Conservation (phyloP, 2,797 vertebrate genomes). For the Syndactyla subalaris region DNA sequence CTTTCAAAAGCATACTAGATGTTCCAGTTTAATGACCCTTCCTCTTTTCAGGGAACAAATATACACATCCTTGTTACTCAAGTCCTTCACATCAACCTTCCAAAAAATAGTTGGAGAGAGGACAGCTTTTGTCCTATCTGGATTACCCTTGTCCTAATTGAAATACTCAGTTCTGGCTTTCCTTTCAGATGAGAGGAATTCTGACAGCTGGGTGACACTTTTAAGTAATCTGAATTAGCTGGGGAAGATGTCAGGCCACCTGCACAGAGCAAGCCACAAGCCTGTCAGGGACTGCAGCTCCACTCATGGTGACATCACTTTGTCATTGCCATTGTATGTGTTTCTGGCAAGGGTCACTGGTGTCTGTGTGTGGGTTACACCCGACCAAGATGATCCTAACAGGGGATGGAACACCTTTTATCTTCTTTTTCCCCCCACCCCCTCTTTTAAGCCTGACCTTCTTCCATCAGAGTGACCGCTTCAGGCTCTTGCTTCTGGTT, state of each 20-base stretch:
- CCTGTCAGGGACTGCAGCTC: neutral
- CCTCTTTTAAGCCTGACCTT: conserved; percentile 31
- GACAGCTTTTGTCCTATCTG: conserved; percentile 26
- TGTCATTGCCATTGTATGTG: rapidly evolving
- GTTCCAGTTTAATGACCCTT: conserved; percentile 67
- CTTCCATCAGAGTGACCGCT: neutral
- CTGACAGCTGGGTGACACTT: neutral
- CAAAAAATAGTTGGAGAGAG: conserved; percentile 51
- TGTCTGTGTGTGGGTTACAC: conserved; percentile 4
- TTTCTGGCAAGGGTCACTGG: neutral
- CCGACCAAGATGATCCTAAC: neutral
- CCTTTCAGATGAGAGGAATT: conserved; percentile 28
- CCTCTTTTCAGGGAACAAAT: conserved; percentile 61
- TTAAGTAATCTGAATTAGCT: neutral
- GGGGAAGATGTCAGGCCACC: neutral
- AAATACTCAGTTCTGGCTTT: neutral
- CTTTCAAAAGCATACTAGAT: conserved; percentile 69
- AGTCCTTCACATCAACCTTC: neutral
- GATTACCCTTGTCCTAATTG: neutral
- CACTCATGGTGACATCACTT: neutral
- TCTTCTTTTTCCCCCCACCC: neutral
- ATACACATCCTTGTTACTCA: neutral
- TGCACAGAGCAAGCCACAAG: neutral
- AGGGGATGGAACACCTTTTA: neutral
- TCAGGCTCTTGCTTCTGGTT: conserved; percentile 27